A percentile compares a stretch with the other conserved stretches of the same genome.
Evolutionary conservation across 2,113 vertebrate genomes (phyloP).

Genomic region (Thalassarche chlororhynchos): DNA sequence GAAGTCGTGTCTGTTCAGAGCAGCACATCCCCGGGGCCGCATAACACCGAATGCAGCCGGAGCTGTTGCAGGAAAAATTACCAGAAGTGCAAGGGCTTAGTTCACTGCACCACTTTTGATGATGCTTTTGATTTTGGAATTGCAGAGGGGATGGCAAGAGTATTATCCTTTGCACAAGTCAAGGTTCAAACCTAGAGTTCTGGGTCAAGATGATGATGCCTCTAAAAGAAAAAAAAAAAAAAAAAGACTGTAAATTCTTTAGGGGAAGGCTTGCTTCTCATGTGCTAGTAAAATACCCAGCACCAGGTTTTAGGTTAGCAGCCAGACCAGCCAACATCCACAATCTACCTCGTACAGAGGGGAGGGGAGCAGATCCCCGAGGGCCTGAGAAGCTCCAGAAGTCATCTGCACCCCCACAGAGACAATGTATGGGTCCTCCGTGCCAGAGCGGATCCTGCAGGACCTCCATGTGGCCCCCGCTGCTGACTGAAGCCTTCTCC

Average conservation of each 20-base stretch:
- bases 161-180: not conserved
- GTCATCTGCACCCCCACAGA: not conserved
- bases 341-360: accelerated
- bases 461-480: not conserved
- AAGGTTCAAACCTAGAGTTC: not conserved
- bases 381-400: not conserved
- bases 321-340: not conserved
- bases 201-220: not conserved
- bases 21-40: accelerated
- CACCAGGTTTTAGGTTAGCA: not conserved
- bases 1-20: accelerated
- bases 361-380: not conserved
- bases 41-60: not conserved
- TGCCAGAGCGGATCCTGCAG: not conserved
- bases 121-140: not conserved
- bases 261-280: not conserved
- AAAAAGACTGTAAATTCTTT: not conserved
- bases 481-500: not conserved
- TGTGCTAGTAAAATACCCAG: not conserved
- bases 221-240: not conserved
- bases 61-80: too few relatives aligned
- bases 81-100: not conserved
- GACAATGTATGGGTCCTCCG: accelerated
- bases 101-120: not conserved
- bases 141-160: not conserved